phyloP scores from a whole-genome alignment of 2,888 invertebrate genomes.

The Arenicola marina region DNA sequence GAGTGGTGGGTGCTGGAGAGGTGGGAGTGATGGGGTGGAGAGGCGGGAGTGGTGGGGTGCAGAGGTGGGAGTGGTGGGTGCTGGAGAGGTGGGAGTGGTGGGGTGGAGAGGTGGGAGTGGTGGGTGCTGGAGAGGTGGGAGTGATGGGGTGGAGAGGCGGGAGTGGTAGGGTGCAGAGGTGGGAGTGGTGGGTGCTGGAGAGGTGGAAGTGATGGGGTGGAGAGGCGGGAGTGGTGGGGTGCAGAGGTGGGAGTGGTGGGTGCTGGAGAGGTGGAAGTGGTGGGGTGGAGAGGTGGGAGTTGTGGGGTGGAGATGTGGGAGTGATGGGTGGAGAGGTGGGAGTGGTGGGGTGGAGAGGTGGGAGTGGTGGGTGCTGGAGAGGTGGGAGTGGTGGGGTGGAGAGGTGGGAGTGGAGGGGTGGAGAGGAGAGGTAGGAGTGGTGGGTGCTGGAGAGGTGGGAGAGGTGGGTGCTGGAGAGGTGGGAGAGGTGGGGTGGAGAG shows the following conservation, averaged over 20 bases:
- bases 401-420: too few species aligned
- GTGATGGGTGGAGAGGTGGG: not conserved
- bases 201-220: not conserved
- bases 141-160: too few species aligned
- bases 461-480: not conserved
- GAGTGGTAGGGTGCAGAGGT: too few species aligned
- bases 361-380: not conserved
- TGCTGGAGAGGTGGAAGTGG: too few species aligned
- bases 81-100: not conserved
- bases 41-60: not conserved
- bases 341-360: too few species aligned
- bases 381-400: not conserved
- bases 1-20: not conserved
- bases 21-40: not conserved
- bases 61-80: not conserved
- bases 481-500: too few species aligned
- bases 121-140: not conserved
- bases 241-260: too few species aligned
- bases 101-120: not conserved
- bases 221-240: too few species aligned
- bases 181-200: not conserved
- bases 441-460: not conserved
- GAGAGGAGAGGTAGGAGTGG: too few species aligned
- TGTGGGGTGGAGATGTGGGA: too few species aligned
- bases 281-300: not conserved